Conservation (phyloP, 2,113 vertebrate species). For the Channa maculata region DNA sequence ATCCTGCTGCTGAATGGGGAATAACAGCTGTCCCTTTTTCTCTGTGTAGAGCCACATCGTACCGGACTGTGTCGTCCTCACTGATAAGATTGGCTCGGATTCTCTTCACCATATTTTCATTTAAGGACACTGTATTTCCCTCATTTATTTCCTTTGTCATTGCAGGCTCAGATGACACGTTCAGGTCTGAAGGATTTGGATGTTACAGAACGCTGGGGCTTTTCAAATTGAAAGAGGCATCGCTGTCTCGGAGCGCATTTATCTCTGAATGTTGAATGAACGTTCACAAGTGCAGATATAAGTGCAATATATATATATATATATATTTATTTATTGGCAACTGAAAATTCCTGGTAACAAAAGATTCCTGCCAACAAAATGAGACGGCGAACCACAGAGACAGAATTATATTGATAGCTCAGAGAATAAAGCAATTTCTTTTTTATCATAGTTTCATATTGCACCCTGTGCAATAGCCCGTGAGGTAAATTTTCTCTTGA, state of each 20-base stretch:
- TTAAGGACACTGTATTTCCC: constrained; percentile 52
- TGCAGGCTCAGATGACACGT: constrained; percentile 40
- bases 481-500: constrained; percentile 74
- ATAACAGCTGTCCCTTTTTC: constrained; percentile 55
- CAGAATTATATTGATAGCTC: constrained; percentile 74
- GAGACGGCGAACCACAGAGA: constrained; percentile 45
- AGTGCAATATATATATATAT: no score
- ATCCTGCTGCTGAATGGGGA: constrained; percentile 61
- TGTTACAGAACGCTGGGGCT: constrained; percentile 38
- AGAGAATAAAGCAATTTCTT: constrained; percentile 74
- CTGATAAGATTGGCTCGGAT: constrained; percentile 49
- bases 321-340: no score
- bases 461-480: constrained; percentile 68
- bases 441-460: constrained; percentile 76
- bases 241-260: constrained; percentile 51
- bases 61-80: constrained; percentile 11
- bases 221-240: constrained; percentile 55
- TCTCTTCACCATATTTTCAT: constrained; percentile 39
- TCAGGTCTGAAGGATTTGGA: constrained; percentile 53
- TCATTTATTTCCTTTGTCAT: constrained; percentile 61
- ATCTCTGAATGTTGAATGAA: constrained; percentile 61
- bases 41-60: background rate
- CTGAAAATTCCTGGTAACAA: constrained; percentile 61
- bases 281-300: constrained; percentile 41
- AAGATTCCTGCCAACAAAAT: constrained; percentile 57